phyloP scores from a whole-genome alignment of 2,113 vertebrate genomes.

The Halichoeres trimaculatus region DNA sequence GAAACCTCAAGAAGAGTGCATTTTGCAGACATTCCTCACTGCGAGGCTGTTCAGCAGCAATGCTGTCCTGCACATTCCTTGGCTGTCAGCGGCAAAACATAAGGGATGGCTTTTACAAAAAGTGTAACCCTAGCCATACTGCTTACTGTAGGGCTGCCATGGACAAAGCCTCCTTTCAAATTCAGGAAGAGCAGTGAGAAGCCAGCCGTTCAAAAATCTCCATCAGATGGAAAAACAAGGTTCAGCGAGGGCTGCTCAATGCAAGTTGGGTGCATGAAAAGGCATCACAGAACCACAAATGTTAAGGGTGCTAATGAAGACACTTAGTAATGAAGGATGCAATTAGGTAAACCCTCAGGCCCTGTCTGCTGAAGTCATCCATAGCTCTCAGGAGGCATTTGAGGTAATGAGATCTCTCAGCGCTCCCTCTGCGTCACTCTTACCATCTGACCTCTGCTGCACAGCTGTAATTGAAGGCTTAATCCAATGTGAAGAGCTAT shows the following conservation, averaged over 20 bases:
- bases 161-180: conserved; percentile 63
- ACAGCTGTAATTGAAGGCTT: conserved; percentile 74
- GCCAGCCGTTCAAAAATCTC: conserved; percentile 20
- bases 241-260: neutral
- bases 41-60: conserved; percentile 34
- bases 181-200: conserved; percentile 1
- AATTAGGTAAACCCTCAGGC: conserved; percentile 60
- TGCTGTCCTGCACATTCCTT: conserved; percentile 66
- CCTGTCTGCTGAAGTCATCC: conserved; percentile 54
- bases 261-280: conserved; percentile 5
- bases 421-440: conserved; percentile 67
- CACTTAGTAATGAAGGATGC: conserved; percentile 35
- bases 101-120: conserved; percentile 45
- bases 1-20: conserved; percentile 57
- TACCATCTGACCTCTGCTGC: conserved; percentile 58
- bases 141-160: conserved; percentile 16
- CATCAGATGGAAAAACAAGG: neutral
- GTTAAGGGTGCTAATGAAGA: conserved; percentile 46
- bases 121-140: conserved; percentile 30
- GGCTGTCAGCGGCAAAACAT: conserved; percentile 55
- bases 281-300: conserved; percentile 9
- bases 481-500: conserved; percentile 40
- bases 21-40: conserved; percentile 67
- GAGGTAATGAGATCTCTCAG: conserved; percentile 76
- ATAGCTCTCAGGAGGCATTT: conserved; percentile 58